These are phyloP conservation scores for Aulostomus chinensis DNA, from an alignment of 2,797 vertebrate genomes.

Conservation along the genomic window DNA sequence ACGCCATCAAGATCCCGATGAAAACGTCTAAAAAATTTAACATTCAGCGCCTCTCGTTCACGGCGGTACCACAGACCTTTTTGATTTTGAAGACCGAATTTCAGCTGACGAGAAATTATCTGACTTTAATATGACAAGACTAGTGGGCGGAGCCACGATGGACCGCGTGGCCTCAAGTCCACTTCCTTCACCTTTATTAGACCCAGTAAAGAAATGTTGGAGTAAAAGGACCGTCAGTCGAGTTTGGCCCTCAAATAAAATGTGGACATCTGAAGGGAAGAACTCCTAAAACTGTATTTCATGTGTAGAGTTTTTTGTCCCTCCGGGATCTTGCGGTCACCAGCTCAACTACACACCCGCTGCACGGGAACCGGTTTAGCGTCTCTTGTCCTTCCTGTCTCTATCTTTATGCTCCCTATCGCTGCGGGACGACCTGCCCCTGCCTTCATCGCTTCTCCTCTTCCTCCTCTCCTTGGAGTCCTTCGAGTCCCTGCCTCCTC, in stretches of 20 bases:
- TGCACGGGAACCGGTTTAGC: slow-evolving; percentile 65
- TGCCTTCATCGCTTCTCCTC: slow-evolving; percentile 80
- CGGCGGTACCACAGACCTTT: neutral
- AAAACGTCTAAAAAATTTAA: slow-evolving; percentile 1
- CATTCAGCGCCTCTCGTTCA: slow-evolving; percentile 9
- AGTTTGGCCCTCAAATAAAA: no score
- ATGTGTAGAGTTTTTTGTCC: no score
- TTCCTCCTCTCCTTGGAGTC: slow-evolving; percentile 85
- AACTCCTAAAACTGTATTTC: no score
- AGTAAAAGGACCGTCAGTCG: no score
- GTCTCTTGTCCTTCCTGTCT: slow-evolving; percentile 97
- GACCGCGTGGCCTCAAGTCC: no score
- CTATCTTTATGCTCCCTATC: slow-evolving; percentile 95
- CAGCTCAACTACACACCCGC: neutral
- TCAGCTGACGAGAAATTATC: neutral
- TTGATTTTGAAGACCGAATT: neutral
- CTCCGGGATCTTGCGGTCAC: neutral
- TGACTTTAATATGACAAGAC: slow-evolving; percentile 7
- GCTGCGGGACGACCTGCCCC: slow-evolving; percentile 87
- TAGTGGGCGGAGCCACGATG: no score
- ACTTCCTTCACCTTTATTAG: no score
- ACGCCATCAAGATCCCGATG: neutral
- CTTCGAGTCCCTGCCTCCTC: slow-evolving; percentile 87
- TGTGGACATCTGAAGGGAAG: slow-evolving; percentile 1
- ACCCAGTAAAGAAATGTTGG: neutral